Evolutionary conservation across 2,888 invertebrate species (phyloP).

Genomic region (Amphipyra berbera): DNA sequence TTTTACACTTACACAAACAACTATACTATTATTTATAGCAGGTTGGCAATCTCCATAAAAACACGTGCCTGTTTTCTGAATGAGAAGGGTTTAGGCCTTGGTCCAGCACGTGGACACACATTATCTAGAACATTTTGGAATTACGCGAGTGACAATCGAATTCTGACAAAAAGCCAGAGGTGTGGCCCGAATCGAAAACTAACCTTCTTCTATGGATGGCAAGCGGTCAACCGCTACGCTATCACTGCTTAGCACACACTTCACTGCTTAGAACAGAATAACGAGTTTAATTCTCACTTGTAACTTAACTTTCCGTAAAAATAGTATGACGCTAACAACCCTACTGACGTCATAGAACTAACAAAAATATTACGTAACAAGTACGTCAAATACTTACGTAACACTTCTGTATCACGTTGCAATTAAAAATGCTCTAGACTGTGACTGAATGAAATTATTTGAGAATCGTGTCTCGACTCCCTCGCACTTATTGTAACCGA

Average conservation of each 20-base stretch:
- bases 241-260: background rate
- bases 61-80: no score
- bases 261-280: background rate
- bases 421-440: slow-evolving; percentile 39
- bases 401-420: slow-evolving; percentile 29
- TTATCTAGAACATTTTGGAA: no score
- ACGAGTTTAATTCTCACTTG: background rate
- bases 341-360: slow-evolving; percentile 23
- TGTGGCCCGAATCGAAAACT: no score
- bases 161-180: no score
- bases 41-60: slow-evolving; percentile 7
- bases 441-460: slow-evolving; percentile 51
- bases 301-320: slow-evolving; percentile 4
- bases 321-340: slow-evolving; percentile 2
- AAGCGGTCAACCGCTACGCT: no score
- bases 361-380: slow-evolving; percentile 29
- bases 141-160: no score
- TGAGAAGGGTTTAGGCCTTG: no score
- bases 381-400: slow-evolving; percentile 39
- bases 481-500: slow-evolving; percentile 38
- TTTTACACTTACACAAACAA: background rate
- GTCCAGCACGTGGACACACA: no score
- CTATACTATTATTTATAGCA: background rate
- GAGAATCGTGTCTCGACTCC: slow-evolving; percentile 9
- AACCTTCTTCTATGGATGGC: no score